Conservation (phyloP, 2,113 vertebrate genomes). For the Bubo scandiacus region DNA sequence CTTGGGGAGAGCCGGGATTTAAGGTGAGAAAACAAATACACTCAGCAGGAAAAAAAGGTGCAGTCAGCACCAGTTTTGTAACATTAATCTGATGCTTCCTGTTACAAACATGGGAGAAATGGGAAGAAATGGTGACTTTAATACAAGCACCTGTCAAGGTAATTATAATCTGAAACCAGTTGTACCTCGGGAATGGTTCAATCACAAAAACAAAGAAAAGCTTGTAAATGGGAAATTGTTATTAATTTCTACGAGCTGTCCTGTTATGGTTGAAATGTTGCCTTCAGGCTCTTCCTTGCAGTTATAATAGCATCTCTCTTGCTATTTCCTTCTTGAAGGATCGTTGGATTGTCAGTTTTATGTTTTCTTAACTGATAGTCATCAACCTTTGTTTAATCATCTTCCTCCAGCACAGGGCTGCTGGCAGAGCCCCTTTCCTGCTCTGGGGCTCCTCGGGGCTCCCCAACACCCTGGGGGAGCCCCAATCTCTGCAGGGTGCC, state of each 20-base stretch:
- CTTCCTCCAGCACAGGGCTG: not conserved
- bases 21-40: constrained; percentile 31
- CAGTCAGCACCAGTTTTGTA: not conserved
- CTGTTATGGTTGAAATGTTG: constrained; percentile 39
- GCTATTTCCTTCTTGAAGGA: constrained; percentile 25
- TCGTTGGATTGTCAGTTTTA: not conserved
- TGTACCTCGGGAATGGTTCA: constrained; percentile 23
- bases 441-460: not conserved
- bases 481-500: not conserved
- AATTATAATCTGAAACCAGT: not conserved
- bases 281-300: constrained; percentile 51
- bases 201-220: not conserved
- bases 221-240: constrained; percentile 40
- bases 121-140: not conserved
- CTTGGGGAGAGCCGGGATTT: not conserved
- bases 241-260: not conserved
- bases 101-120: not conserved
- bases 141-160: constrained; percentile 37
- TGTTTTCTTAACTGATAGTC: constrained; percentile 13
- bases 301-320: not conserved
- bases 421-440: not conserved
- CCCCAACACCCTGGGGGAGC: not conserved
- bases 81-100: not conserved
- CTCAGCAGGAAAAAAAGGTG: constrained; percentile 3
- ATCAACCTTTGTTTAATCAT: constrained; percentile 33